These are phyloP conservation scores for Chaenodraco wilsoni DNA, from an alignment of 2,797 vertebrate genomes.

Conservation along the genomic window DNA sequence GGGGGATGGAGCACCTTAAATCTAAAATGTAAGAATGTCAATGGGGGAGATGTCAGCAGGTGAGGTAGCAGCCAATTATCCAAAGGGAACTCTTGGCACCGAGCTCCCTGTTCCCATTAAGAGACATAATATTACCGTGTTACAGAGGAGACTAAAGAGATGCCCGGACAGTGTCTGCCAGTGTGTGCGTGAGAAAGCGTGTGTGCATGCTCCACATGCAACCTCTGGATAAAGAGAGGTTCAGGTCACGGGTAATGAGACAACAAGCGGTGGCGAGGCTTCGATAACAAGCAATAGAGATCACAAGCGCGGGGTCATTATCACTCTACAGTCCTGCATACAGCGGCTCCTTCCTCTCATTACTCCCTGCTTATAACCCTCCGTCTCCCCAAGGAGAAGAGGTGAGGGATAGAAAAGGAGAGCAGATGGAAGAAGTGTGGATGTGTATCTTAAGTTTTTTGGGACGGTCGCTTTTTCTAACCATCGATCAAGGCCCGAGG, in stretches of 20 bases:
- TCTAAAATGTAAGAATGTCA: constrained; percentile 76
- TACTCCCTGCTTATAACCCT: constrained; percentile 67
- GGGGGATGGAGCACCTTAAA: constrained; percentile 55
- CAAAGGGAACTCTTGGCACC: constrained; percentile 86
- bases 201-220: constrained; percentile 25
- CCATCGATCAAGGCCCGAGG: constrained; percentile 67
- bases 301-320: constrained; percentile 71
- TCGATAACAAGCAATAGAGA: constrained; percentile 85
- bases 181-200: constrained; percentile 14
- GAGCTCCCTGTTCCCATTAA: constrained; percentile 88
- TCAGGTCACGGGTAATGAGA: constrained; percentile 85
- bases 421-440: constrained; percentile 64
- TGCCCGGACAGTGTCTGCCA: constrained; percentile 39
- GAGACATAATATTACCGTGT: constrained; percentile 91
- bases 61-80: constrained; percentile 90
- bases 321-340: constrained; percentile 55
- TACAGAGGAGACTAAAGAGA: constrained; percentile 78
- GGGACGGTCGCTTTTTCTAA: constrained; percentile 60
- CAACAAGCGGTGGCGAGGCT: constrained; percentile 79
- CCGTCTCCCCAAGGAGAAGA: constrained; percentile 43
- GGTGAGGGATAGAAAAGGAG: constrained; percentile 46
- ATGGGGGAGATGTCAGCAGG: constrained; percentile 82
- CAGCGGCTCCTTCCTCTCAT: constrained; percentile 69
- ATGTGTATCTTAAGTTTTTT: constrained; percentile 76
- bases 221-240: constrained; percentile 53